Conservation (phyloP, 2,797 vertebrate species). For the Semaprochilodus insignis region DNA sequence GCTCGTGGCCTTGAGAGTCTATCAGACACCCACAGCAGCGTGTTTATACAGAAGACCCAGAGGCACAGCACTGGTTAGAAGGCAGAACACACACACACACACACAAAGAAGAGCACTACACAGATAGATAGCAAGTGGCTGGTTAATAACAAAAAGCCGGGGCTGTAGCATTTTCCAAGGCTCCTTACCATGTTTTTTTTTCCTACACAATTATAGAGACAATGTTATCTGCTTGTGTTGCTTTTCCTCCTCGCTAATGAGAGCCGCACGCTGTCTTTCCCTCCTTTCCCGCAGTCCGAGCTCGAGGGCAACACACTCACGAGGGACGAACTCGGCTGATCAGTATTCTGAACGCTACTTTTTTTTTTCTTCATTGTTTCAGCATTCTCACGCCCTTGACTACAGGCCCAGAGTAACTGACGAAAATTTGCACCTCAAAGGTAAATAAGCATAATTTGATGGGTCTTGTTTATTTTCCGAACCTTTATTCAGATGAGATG, state of each 20-base stretch:
- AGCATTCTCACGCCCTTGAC: slow-evolving; percentile 56
- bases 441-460: slow-evolving; percentile 57
- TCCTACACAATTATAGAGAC: slow-evolving; percentile 32
- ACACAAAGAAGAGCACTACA: background rate
- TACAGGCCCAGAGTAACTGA: slow-evolving; percentile 26
- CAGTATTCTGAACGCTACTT: slow-evolving; percentile 53
- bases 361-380: slow-evolving; percentile 45
- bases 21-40: background rate
- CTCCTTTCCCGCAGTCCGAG: slow-evolving; percentile 38
- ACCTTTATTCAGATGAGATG: slow-evolving; percentile 19
- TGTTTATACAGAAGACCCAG: background rate
- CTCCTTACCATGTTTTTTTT: slow-evolving; percentile 1
- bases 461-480: slow-evolving; percentile 42
- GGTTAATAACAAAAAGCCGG: background rate
- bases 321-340: slow-evolving; percentile 52
- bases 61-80: slow-evolving; percentile 6
- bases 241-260: slow-evolving; percentile 42
- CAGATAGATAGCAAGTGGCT: background rate
- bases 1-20: background rate
- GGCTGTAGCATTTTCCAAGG: background rate
- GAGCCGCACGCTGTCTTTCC: slow-evolving; percentile 40
- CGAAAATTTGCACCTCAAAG: slow-evolving; percentile 46
- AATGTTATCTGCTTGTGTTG: slow-evolving; percentile 29
- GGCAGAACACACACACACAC: slow-evolving; percentile 18
- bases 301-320: slow-evolving; percentile 55